These are phyloP conservation scores for Artemia sinica DNA, from an alignment of 2,888 invertebrate genomes.

Conservation along the genomic window DNA sequence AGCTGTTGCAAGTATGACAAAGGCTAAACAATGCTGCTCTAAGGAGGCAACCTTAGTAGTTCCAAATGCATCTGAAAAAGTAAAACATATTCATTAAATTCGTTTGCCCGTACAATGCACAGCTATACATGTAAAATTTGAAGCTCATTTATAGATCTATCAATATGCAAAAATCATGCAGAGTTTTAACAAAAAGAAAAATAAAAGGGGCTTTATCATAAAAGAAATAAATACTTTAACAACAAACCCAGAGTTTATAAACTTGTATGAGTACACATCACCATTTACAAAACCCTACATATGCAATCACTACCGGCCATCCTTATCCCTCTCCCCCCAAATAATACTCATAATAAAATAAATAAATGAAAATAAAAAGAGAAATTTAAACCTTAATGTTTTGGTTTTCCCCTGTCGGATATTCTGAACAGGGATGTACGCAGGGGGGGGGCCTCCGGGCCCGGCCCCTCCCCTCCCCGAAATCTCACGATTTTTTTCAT, in stretches of 20 bases:
- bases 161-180: neutral
- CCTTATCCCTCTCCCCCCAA: too few relatives aligned
- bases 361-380: too few relatives aligned
- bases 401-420: too few relatives aligned
- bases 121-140: neutral
- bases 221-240: neutral
- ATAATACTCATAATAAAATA: too few relatives aligned
- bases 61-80: constrained; percentile 10
- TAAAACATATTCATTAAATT: neutral
- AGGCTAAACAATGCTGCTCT: constrained; percentile 19
- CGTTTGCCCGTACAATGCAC: neutral
- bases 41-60: neutral
- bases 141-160: neutral
- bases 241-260: neutral
- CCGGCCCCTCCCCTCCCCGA: too few relatives aligned
- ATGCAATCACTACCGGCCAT: too few relatives aligned
- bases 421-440: too few relatives aligned
- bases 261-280: neutral
- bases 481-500: too few relatives aligned
- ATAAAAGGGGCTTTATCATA: neutral
- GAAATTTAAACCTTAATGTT: too few relatives aligned
- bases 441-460: too few relatives aligned
- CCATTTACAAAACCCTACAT: too few relatives aligned
- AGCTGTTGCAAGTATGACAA: constrained; percentile 18
- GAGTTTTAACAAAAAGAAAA: neutral